phyloP scores from a whole-genome alignment of 2,113 vertebrate species.

The Myiagra hebetior region DNA sequence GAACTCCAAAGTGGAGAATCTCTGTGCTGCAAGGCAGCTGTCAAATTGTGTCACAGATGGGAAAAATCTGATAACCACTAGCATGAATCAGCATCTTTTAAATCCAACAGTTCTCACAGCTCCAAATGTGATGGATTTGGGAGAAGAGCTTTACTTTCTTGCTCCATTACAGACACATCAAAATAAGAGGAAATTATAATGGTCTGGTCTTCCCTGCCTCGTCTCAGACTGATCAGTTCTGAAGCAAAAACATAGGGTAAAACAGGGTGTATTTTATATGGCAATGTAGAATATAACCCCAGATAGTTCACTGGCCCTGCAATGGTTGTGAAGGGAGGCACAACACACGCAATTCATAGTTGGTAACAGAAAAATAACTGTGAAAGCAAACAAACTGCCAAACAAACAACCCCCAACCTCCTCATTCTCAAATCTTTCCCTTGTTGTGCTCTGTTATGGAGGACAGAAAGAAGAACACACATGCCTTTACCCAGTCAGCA shows the following conservation, averaged over 20 bases:
- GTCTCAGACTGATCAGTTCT: not conserved
- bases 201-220: not conserved
- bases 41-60: not conserved
- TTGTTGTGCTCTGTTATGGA: not conserved
- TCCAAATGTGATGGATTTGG: not conserved
- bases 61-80: not conserved
- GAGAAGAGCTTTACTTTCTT: not conserved
- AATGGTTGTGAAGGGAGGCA: not conserved
- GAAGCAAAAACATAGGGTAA: not conserved
- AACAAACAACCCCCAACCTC: not conserved
- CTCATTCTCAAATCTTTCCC: not conserved
- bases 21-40: conserved; percentile 16
- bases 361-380: not conserved
- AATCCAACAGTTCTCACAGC: not conserved
- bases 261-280: not conserved
- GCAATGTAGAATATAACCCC: not conserved
- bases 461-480: not conserved
- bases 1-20: not conserved
- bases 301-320: not conserved
- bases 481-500: not conserved
- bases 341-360: not conserved
- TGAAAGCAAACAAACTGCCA: not conserved
- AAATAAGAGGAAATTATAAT: not conserved
- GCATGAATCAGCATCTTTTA: not conserved
- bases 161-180: not conserved